These are phyloP conservation scores for Charina bottae DNA, from an alignment of 2,113 vertebrate species.

Conservation along the genomic window DNA sequence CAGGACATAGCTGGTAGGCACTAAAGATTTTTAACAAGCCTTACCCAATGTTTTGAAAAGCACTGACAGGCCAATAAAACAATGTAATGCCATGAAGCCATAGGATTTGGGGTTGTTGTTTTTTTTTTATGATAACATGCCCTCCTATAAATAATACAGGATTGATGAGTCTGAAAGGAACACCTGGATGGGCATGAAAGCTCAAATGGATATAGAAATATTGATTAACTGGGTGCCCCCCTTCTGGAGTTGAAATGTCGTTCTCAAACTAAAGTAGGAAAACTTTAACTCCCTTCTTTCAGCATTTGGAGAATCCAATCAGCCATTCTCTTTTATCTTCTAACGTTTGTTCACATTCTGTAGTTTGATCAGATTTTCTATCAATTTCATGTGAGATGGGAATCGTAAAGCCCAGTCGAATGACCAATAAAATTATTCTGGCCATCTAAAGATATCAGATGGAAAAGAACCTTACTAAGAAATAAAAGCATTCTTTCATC, in stretches of 20 bases:
- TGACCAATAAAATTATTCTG: too few relatives aligned
- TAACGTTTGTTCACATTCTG: too few relatives aligned
- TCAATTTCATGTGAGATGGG: too few relatives aligned
- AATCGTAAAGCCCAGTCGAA: too few relatives aligned
- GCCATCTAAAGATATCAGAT: too few relatives aligned
- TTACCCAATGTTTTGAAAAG: too few relatives aligned
- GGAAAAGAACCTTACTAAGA: too few relatives aligned
- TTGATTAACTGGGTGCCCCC: constrained; percentile 47
- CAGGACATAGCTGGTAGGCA: too few relatives aligned
- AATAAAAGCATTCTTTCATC: too few relatives aligned
- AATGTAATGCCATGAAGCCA: constrained; percentile 53
- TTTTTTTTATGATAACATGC: constrained; percentile 64
- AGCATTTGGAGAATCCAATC: background rate
- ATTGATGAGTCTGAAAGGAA: constrained; percentile 63
- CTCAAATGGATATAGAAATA: constrained; percentile 57
- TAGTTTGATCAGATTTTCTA: too few relatives aligned
- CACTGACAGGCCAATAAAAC: constrained; percentile 56
- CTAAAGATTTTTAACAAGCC: too few relatives aligned
- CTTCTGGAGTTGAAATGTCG: background rate
- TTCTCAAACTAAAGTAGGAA: constrained; percentile 37
- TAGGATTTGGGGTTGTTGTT: too few relatives aligned
- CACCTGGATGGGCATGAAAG: constrained; percentile 51
- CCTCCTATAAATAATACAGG: constrained; percentile 67
- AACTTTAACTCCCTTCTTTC: background rate
- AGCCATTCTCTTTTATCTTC: background rate